Base-by-base conservation (phyloP, 2,797 vertebrate genomes). In the Apodemus agrarius region DNA sequence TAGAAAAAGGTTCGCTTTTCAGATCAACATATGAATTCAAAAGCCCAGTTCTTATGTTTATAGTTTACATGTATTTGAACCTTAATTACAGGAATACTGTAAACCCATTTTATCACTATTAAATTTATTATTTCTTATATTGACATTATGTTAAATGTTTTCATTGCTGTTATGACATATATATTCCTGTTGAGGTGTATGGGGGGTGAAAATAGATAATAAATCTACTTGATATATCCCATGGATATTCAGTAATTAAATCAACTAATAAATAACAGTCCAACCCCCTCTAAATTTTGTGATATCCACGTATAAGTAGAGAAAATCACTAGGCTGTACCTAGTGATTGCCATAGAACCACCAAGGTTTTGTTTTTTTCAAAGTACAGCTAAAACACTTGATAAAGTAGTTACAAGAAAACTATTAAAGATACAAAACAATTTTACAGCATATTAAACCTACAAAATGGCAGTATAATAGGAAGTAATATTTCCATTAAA, bases 381-480 rank as follows among this genome's bases (percentile, higher is more conserved):
- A 67, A 54, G 74, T 31, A 63, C 85, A 94, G 96, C 97, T 31
- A 97, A 98, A 93, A 91, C 96, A 87, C 57, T 43, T 93, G 97
- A 96, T 96, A 96, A 87, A 98, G 84, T 34, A 97, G 97, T 84
- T 97, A 96, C 86, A 98, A 97, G 95, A 97, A 97, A 96, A 96
- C 89, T 95, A 95, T 96, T 93, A 86, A 96, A 97, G 96, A 96
- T 94, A 95, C 93, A 94, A 98, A 98, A 97, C 96, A 98, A 98
- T 97, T 98, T 98, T 98, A 98, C 89, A 98, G 98, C 96, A 97
- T 97, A 98, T 98, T 98, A 98, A 98, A 97, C 97, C 97, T 95
- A 96, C 95, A 97, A 97, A 97, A 86, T 80, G 88, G 79, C 93
- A 97, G 65, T 94, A 92, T 94, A 96, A 90, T 31, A 88, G 93